Evolutionary conservation across 1,140 invertebrate genomes (phyloP).

Genomic region (Trichoplusia ni): DNA sequence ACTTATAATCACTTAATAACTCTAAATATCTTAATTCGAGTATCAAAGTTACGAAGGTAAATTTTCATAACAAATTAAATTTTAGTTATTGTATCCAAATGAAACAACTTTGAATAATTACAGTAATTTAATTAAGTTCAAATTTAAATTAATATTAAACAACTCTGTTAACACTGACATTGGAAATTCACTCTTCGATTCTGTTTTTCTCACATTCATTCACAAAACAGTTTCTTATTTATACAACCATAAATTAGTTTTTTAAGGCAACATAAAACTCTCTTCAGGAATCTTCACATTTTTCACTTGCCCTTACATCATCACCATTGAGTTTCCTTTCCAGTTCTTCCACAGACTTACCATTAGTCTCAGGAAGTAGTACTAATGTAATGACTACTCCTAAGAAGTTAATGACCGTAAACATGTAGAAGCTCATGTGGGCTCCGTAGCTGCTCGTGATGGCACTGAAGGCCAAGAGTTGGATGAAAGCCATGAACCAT

Average conservation of each 20-base stretch:
- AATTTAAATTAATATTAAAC: no score
- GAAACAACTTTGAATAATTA: no score
- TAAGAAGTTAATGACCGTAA: constrained; percentile 46
- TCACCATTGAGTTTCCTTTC: constrained; percentile 8
- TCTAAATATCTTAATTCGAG: no score
- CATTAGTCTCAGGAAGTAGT: constrained; percentile 55
- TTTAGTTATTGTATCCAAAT: no score
- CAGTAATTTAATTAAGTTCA: no score
- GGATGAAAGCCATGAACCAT: constrained; percentile 54
- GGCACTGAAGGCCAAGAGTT: constrained; percentile 44
- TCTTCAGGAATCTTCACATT: background rate
- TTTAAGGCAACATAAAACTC: background rate
- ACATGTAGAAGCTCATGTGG: constrained; percentile 52
- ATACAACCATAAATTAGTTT: constrained; percentile 5
- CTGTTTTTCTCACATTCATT: no score
- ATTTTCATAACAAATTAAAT: no score
- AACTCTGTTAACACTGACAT: no score
- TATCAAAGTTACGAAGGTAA: no score
- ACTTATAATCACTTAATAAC: no score
- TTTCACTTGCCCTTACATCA: background rate
- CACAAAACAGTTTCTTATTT: no score
- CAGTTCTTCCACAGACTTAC: constrained; percentile 47
- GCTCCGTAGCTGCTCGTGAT: constrained; percentile 44
- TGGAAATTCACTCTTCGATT: no score
- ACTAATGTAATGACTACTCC: constrained; percentile 41